phyloP scores from a whole-genome alignment of 2,113 vertebrate genomes.

The Forbesichthys agassizii region DNA sequence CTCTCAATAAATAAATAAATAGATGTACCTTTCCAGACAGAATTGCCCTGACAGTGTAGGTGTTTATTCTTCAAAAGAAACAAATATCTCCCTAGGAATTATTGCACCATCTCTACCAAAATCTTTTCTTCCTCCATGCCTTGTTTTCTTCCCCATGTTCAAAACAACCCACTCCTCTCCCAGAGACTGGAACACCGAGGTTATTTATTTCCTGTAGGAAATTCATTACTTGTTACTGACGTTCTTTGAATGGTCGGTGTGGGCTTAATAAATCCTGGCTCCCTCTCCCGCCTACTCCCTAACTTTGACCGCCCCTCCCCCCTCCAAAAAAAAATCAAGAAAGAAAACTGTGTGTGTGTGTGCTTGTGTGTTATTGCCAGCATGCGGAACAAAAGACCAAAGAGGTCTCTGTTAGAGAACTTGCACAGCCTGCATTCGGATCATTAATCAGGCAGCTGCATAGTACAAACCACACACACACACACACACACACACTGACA shows the following conservation, averaged over 20 bases:
- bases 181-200: constrained; percentile 30
- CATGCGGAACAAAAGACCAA: not conserved
- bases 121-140: constrained; percentile 32
- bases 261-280: constrained; percentile 65
- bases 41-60: constrained; percentile 16
- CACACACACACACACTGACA: constrained; percentile 2
- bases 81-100: constrained; percentile 34
- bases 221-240: constrained; percentile 61
- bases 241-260: constrained; percentile 51
- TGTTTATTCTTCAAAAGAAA: constrained; percentile 34
- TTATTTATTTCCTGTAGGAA: constrained; percentile 62
- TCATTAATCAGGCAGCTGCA: not conserved
- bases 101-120: constrained; percentile 43
- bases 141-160: constrained; percentile 29
- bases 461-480: not conserved
- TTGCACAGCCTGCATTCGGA: not conserved
- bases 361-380: not conserved
- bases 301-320: not conserved
- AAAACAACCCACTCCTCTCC: constrained; percentile 20
- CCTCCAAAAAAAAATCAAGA: not conserved
- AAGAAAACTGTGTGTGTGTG: not conserved
- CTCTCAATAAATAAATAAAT: no score
- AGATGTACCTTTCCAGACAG: no score
- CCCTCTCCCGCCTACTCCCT: constrained; percentile 40
- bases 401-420: constrained; percentile 1